Evolutionary conservation across 2,888 invertebrate species (phyloP), one percentile per base, ranked within the genome.

Genomic region (Rotaria macrura): DNA sequence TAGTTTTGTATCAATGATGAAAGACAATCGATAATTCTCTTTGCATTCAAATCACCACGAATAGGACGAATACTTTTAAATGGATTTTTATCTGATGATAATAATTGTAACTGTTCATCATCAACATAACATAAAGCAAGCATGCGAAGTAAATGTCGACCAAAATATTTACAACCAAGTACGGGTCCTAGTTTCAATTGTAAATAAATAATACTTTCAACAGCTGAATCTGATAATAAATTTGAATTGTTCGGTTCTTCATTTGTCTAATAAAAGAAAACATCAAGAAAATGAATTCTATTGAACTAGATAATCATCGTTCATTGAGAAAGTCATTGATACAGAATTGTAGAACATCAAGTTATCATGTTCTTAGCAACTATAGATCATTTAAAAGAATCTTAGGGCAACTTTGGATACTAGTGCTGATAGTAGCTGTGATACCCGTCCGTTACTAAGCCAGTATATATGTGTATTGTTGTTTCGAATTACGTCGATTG

Each of bases 141-240:
- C 95, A 98, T 96, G 89, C 96, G 94, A 23, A 98, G 92, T 87
- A 99, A 92, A 92, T 97, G 97, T 87, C 95, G 93, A 0, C 96
- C 95, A 49, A 98, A 92, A 91, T 95, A 94, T 88, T 95, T 94
- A 72, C 97, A 95, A 0, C 96, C 96, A 43, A 98, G 92, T 84
- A 97, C 95, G 0, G 98, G 97, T 0, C 98, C 98, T 34, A 98
- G 92, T 87, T 96, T 93, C 91, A 96, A 95, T 0, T 96, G 94
- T 87, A 98, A 90, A 97, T 97, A 97, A 87, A 95, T 93, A 38
- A 91, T 88, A 74, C 89, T 90, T 57, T 91, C 90, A 3, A 89
- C 88, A 0, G 91, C 90, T 34, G 90, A 89, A 87, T 90, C 89
- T 43, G 89, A 88, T 79, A 91, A 34, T 65, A 65, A 20, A 34